Evolutionary conservation across 2,113 vertebrate species (phyloP).

Genomic region (Eptesicus fuscus): DNA sequence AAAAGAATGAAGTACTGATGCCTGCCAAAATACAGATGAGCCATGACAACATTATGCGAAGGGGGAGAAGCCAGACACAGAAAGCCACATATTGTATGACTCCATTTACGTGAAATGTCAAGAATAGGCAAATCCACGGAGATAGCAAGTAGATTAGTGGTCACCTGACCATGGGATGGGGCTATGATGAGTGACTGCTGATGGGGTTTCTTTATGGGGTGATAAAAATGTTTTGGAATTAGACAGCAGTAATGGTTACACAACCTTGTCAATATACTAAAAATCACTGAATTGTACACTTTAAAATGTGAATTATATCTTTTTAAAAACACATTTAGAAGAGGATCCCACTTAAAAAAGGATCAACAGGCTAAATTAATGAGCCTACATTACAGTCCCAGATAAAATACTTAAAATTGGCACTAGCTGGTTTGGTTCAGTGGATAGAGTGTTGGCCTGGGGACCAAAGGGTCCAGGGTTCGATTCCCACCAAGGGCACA

Average conservation of each 20-base stretch:
- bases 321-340: not conserved
- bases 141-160: not conserved
- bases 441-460: too few species aligned
- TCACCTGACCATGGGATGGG: too few species aligned
- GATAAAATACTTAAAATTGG: not conserved
- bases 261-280: not conserved
- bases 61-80: not conserved
- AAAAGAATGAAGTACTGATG: not conserved
- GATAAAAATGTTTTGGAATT: not conserved
- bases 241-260: not conserved
- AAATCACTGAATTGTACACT: not conserved
- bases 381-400: not conserved
- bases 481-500: too few species aligned
- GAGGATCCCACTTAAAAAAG: not conserved
- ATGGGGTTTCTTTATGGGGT: too few species aligned
- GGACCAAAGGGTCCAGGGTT: too few species aligned
- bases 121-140: not conserved
- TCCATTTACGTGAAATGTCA: not conserved
- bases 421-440: too few species aligned
- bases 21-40: not conserved
- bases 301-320: not conserved
- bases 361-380: not conserved
- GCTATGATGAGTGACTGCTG: too few species aligned
- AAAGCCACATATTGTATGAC: not conserved
- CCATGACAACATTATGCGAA: not conserved